These are phyloP conservation scores for Atrina japonica DNA, from an alignment of 2,888 invertebrate species.

Conservation along the genomic window DNA sequence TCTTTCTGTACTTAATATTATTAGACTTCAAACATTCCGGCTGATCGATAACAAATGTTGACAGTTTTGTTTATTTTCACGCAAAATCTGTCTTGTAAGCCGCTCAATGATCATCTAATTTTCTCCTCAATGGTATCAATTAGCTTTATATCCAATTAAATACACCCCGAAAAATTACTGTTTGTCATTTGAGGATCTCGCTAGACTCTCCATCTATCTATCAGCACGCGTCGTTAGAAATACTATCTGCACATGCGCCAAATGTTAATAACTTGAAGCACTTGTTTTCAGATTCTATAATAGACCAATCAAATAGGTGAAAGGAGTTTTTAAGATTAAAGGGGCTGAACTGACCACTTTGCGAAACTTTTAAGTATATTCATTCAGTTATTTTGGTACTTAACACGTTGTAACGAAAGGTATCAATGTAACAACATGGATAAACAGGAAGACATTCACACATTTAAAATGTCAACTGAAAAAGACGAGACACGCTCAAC, in stretches of 20 bases:
- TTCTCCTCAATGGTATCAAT: slow-evolving; percentile 60
- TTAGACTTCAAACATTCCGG: slow-evolving; percentile 15
- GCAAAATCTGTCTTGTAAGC: slow-evolving; percentile 22
- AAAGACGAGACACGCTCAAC: slow-evolving; percentile 6
- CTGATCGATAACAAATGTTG: slow-evolving; percentile 22
- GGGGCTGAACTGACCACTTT: slow-evolving; percentile 27
- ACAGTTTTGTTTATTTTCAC: slow-evolving; percentile 33
- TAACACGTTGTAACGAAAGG: slow-evolving; percentile 26
- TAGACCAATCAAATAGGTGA: slow-evolving; percentile 46
- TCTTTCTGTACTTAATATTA: not conserved
- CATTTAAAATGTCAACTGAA: not conserved
- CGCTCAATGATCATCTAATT: slow-evolving; percentile 49
- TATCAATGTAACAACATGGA: slow-evolving; percentile 5
- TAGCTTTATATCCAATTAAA: slow-evolving; percentile 63
- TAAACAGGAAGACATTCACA: not conserved
- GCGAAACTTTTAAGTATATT: slow-evolving; percentile 39
- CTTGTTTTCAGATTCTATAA: slow-evolving; percentile 26
- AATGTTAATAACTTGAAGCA: slow-evolving; percentile 27
- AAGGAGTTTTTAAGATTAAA: slow-evolving; percentile 34
- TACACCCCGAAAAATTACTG: slow-evolving; percentile 53
- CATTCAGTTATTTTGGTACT: slow-evolving; percentile 27
- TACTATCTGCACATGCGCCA: slow-evolving; percentile 42
- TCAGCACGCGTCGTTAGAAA: slow-evolving; percentile 34
- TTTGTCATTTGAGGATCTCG: slow-evolving; percentile 33
- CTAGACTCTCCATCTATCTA: slow-evolving; percentile 30